Conservation (phyloP, 2,797 vertebrate species). For the Sitta carolinensis region DNA sequence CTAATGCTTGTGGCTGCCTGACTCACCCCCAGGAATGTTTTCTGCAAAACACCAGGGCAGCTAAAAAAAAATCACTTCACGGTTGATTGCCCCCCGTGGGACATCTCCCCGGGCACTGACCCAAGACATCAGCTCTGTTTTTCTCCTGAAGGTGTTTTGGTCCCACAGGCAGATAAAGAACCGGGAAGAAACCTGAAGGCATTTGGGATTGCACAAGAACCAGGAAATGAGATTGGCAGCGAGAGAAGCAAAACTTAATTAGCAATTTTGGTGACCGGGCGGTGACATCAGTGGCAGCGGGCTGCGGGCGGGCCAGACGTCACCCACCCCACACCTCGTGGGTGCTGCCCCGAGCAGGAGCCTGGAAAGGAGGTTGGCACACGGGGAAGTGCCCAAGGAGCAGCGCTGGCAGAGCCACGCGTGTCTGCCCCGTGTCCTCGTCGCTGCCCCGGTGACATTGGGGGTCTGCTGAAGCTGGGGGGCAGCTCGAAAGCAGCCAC, state of each 20-base stretch:
- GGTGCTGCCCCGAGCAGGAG: neutral
- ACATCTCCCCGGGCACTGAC: neutral
- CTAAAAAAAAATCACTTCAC: neutral
- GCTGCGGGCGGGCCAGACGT: neutral
- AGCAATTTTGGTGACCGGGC: neutral
- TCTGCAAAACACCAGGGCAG: neutral
- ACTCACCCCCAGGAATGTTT: slow-evolving; percentile 35
- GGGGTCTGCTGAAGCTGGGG: neutral
- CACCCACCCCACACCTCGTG: neutral
- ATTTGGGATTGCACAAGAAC: slow-evolving; percentile 42
- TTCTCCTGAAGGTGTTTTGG: neutral
- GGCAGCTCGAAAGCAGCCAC: neutral
- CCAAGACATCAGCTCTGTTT: neutral
- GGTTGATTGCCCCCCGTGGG: neutral
- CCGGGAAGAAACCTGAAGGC: neutral
- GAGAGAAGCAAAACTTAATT: neutral
- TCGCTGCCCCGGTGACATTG: neutral
- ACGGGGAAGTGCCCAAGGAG: neutral
- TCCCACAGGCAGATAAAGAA: neutral
- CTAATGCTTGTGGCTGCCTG: neutral
- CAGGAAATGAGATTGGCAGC: slow-evolving; percentile 48
- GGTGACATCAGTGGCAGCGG: slow-evolving; percentile 25
- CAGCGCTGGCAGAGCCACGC: accelerated
- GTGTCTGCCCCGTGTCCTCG: neutral
- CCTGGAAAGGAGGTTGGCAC: accelerated